Evolutionary conservation across 2,113 vertebrate species (phyloP).

Genomic region (Gallinago media): DNA sequence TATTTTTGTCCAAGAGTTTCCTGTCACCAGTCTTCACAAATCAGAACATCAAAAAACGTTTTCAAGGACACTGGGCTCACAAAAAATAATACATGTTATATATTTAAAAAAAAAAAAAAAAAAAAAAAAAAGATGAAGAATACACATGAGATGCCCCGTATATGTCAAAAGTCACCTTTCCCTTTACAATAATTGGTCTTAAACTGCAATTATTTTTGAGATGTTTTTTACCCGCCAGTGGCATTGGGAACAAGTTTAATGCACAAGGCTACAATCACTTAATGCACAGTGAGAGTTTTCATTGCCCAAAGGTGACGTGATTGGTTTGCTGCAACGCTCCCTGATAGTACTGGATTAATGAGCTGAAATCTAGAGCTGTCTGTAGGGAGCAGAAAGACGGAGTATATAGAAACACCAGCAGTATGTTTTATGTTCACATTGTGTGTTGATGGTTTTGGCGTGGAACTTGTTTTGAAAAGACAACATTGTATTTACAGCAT

Average conservation of each 20-base stretch:
- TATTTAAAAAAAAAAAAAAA: neutral
- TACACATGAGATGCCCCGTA: neutral
- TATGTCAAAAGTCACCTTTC: neutral
- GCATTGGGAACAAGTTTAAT: neutral
- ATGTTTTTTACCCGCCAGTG: neutral
- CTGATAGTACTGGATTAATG: neutral
- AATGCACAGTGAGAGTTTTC: neutral
- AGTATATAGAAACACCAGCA: neutral
- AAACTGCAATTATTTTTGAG: slow-evolving; percentile 1
- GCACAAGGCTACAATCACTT: neutral
- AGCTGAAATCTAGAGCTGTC: neutral
- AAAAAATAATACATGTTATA: no score
- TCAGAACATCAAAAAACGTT: neutral
- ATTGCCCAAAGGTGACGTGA: neutral
- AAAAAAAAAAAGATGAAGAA: neutral
- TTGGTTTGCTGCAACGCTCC: neutral
- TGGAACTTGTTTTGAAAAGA: neutral
- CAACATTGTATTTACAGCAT: neutral
- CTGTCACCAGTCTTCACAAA: neutral
- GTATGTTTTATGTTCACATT: neutral
- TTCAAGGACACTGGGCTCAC: neutral
- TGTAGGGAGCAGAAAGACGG: neutral
- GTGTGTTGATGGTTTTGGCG: neutral
- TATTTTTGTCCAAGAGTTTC: neutral
- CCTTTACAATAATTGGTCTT: neutral